These are phyloP conservation scores for Xenus cinereus DNA, from an alignment of 2,113 vertebrate species.

Conservation along the genomic window DNA sequence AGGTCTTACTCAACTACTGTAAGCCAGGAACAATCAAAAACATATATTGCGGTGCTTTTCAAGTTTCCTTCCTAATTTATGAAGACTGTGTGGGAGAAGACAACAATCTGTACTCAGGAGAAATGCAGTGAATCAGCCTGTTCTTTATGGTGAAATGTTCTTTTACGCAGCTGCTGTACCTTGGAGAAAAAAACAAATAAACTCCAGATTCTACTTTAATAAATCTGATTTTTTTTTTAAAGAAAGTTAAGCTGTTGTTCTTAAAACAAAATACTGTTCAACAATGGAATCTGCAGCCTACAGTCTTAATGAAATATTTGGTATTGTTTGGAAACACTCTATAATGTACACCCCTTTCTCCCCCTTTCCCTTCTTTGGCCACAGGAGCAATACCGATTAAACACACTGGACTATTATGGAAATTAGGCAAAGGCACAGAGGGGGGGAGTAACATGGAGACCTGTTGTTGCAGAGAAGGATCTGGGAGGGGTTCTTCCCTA, in stretches of 20 bases:
- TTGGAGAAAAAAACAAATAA: constrained; percentile 28
- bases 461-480: background rate
- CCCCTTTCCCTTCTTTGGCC: background rate
- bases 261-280: background rate
- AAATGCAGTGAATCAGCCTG: constrained; percentile 56
- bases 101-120: constrained; percentile 61
- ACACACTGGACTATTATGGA: background rate
- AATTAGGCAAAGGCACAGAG: background rate
- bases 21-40: background rate
- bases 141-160: constrained; percentile 59
- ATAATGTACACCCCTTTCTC: background rate
- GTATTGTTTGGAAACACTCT: background rate
- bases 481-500: background rate
- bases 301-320: background rate
- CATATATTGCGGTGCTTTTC: background rate
- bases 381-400: background rate
- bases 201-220: constrained; percentile 9
- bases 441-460: background rate
- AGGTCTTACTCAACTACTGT: background rate
- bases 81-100: constrained; percentile 56
- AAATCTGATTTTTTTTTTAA: background rate
- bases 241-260: background rate
- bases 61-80: constrained; percentile 43
- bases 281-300: background rate
- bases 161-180: constrained; percentile 43